Percentiles rank a stretch among this genome's conserved stretches.
Conservation (phyloP, 37 sponge, comb jelly and placozoan genomes). For the Amphimedon queenslandica region DNA sequence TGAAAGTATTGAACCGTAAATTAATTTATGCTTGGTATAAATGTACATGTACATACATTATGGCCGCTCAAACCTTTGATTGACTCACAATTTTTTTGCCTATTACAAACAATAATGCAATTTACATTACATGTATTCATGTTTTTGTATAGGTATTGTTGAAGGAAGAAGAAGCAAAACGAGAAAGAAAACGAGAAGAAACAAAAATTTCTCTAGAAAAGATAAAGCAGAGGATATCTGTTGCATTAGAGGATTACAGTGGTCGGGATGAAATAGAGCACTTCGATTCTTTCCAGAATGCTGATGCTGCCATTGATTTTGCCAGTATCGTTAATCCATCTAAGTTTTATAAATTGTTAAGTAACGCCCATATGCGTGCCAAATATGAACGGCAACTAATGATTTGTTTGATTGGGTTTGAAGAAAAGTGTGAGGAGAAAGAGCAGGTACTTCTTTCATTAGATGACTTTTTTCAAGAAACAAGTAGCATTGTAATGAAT, state of each 20-base stretch:
- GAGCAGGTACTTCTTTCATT: constrained; percentile 33
- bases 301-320: constrained; percentile 9
- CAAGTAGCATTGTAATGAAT: too few species aligned
- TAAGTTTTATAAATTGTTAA: constrained; percentile 40
- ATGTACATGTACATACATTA: too few species aligned
- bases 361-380: constrained; percentile 19
- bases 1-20: too few species aligned
- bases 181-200: constrained; percentile 35
- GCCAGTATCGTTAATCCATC: constrained; percentile 35
- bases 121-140: not conserved
- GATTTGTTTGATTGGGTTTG: constrained; percentile 48
- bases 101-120: too few species aligned
- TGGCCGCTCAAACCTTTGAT: too few species aligned
- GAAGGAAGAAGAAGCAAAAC: constrained; percentile 25
- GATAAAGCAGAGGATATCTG: constrained; percentile 44
- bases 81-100: too few species aligned
- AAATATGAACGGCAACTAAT: constrained; percentile 49
- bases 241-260: constrained; percentile 34
- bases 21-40: too few species aligned
- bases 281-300: not conserved
- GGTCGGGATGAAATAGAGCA: not conserved
- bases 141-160: constrained; percentile 10
- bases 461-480: constrained; percentile 33
- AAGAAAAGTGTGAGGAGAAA: constrained; percentile 37
- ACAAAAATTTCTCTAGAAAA: constrained; percentile 18